A percentile compares a stretch with the other conserved stretches of the same genome.
phyloP scores from a whole-genome alignment of 2,113 vertebrate genomes.

The Amphilophus citrinellus region DNA sequence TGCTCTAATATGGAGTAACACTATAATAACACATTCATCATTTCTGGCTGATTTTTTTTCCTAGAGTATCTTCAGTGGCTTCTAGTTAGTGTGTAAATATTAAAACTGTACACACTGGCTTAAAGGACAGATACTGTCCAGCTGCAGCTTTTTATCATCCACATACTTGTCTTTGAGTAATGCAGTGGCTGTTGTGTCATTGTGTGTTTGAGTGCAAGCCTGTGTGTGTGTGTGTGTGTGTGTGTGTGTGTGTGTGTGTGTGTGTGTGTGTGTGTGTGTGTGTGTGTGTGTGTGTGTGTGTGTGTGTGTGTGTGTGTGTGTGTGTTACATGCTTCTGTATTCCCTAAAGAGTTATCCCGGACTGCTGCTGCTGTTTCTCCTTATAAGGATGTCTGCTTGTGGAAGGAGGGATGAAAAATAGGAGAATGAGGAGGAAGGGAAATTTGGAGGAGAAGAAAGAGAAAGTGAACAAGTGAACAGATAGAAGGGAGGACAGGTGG shows the following conservation, averaged over 20 bases:
- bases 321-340: constrained; percentile 74
- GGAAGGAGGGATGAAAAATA: constrained; percentile 47
- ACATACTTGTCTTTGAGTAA: constrained; percentile 31
- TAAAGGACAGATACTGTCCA: neutral
- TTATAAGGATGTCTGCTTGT: constrained; percentile 71
- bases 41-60: neutral
- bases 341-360: constrained; percentile 54
- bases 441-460: neutral
- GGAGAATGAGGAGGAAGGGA: neutral
- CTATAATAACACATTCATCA: neutral
- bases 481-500: neutral
- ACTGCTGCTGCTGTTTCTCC: constrained; percentile 73
- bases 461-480: neutral
- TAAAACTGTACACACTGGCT: neutral
- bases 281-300: constrained; percentile 32
- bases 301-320: constrained; percentile 41
- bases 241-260: constrained; percentile 47
- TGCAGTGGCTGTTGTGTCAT: constrained; percentile 34
- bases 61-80: neutral
- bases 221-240: neutral
- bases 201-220: constrained; percentile 22
- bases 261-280: constrained; percentile 48
- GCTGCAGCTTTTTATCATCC: constrained; percentile 20
- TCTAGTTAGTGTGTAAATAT: neutral
- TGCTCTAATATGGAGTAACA: neutral